phyloP scores from a whole-genome alignment of 2,888 invertebrate species.

The Caenorhabditis angaria region DNA sequence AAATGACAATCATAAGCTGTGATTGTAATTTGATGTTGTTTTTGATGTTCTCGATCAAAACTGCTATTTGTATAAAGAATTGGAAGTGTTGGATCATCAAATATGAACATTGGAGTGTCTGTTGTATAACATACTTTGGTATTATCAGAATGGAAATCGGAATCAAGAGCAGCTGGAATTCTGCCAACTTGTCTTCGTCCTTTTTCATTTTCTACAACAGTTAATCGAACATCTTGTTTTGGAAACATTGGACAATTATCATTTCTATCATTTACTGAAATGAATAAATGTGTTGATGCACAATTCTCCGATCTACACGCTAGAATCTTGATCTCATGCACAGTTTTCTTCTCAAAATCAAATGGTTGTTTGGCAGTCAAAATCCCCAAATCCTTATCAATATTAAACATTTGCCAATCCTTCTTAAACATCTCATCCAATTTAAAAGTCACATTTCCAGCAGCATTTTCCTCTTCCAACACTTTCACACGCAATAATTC shows the following conservation, averaged over 20 bases:
- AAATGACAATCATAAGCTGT: conserved; percentile 53
- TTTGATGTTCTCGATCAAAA: conserved; percentile 53
- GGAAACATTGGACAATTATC: conserved; percentile 63
- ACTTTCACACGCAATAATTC: conserved; percentile 50
- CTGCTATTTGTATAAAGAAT: conserved; percentile 50
- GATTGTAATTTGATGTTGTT: conserved; percentile 48
- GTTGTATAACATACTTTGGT: conserved; percentile 55
- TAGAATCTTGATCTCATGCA: conserved; percentile 52
- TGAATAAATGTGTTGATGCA: conserved; percentile 49
- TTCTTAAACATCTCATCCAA: conserved; percentile 54
- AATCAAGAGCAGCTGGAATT: conserved; percentile 52
- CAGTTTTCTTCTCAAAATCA: conserved; percentile 60
- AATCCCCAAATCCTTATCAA: conserved; percentile 35
- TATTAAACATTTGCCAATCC: conserved; percentile 47
- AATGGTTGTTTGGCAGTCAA: conserved; percentile 44
- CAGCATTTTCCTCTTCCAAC: conserved; percentile 33
- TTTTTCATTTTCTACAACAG: conserved; percentile 50
- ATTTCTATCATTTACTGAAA: conserved; percentile 59
- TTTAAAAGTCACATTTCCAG: conserved; percentile 30
- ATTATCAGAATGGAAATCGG: conserved; percentile 55
- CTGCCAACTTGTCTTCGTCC: conserved; percentile 44
- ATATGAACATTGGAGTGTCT: conserved; percentile 50
- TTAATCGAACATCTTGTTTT: conserved; percentile 45
- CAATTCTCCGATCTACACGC: conserved; percentile 48
- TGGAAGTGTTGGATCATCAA: conserved; percentile 45